phyloP scores from a whole-genome alignment of 1,140 invertebrate species.

The Polypedilum vanderplanki region DNA sequence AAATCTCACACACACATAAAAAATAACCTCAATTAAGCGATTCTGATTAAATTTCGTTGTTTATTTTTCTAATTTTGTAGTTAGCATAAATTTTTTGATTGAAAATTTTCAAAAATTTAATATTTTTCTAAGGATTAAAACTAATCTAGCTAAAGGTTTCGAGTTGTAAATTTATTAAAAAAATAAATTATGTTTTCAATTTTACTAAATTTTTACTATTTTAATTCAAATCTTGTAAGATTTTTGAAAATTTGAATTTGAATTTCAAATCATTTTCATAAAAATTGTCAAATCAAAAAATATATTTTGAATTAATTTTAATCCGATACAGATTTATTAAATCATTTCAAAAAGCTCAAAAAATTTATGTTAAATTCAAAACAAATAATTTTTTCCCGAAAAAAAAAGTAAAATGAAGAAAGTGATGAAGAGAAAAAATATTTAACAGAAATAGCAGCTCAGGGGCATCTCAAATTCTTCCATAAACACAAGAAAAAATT shows the following conservation, averaged over 20 bases:
- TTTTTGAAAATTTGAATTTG: too few species aligned
- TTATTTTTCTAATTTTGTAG: neutral
- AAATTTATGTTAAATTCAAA: too few species aligned
- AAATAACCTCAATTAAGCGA: neutral
- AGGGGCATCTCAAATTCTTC: conserved; percentile 42
- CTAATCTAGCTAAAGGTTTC: too few species aligned
- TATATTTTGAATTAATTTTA: too few species aligned
- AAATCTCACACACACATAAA: neutral
- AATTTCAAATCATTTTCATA: too few species aligned
- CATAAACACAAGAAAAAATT: conserved; percentile 41
- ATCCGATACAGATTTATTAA: too few species aligned
- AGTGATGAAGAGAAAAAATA: neutral
- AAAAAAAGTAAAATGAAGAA: conserved; percentile 12
- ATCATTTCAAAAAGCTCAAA: too few species aligned
- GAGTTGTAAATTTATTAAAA: too few species aligned
- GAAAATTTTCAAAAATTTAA: neutral
- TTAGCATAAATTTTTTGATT: neutral
- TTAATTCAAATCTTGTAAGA: too few species aligned
- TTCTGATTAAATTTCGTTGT: neutral
- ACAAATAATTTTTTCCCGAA: conserved; percentile 29
- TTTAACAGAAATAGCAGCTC: conserved; percentile 39
- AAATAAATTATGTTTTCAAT: too few species aligned
- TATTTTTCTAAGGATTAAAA: conserved; percentile 30
- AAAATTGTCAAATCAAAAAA: too few species aligned
- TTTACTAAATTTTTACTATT: too few species aligned